Evolutionary conservation across 2,113 vertebrate genomes (phyloP).

Genomic region (Phainopepla nitens): DNA sequence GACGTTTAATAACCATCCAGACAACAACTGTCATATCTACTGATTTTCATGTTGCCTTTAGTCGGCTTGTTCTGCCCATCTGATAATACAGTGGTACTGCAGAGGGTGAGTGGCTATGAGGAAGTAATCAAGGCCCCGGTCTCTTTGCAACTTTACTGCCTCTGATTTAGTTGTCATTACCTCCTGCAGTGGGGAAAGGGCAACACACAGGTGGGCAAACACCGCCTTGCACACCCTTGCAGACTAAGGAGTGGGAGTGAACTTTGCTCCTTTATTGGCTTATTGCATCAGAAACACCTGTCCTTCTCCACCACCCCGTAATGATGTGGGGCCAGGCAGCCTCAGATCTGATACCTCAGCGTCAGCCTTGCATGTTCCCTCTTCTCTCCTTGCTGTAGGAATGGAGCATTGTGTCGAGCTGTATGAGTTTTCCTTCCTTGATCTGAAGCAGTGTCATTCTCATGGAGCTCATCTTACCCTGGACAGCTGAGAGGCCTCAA

Average conservation of each 20-base stretch:
- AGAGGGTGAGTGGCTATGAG: background rate
- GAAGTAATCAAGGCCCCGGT: background rate
- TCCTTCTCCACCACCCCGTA: background rate
- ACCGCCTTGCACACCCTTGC: rapidly evolving
- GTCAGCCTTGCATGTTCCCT: background rate
- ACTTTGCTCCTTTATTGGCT: conserved; percentile 16
- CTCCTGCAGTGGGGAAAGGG: background rate
- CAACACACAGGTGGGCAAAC: conserved; percentile 11
- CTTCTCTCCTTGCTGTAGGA: background rate
- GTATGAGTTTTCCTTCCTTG: background rate
- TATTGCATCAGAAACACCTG: background rate
- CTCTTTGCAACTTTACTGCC: background rate
- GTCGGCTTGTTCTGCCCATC: background rate
- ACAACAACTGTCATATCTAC: background rate
- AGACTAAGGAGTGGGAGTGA: background rate
- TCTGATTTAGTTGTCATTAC: background rate
- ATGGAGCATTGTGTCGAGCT: background rate
- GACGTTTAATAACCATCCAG: background rate
- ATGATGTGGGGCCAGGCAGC: rapidly evolving
- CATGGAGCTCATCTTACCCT: background rate
- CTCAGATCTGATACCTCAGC: background rate
- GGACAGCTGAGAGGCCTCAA: background rate
- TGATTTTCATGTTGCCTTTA: background rate
- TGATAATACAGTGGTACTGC: background rate
- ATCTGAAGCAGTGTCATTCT: background rate